phyloP scores from a whole-genome alignment of 2,888 invertebrate species.

The Eudasyphora cyanicolor region DNA sequence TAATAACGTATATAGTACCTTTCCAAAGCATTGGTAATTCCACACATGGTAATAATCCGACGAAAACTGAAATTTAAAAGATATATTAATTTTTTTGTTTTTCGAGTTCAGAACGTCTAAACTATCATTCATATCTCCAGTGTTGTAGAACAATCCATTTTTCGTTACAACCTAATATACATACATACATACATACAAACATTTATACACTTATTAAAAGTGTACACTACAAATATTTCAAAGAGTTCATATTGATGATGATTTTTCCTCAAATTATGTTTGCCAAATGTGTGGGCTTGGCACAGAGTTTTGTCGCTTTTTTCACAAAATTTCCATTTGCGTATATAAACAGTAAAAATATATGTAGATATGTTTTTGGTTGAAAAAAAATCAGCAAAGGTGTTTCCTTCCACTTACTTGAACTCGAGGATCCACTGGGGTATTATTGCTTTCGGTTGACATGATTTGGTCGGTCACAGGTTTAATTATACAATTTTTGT shows the following conservation, averaged over 20 bases:
- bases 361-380: not conserved
- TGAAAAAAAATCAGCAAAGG: slow-evolving; percentile 5
- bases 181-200: too few species aligned
- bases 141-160: too few species aligned
- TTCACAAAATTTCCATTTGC: not conserved
- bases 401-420: slow-evolving; percentile 82
- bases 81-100: too few species aligned
- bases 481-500: slow-evolving; percentile 21
- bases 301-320: not conserved
- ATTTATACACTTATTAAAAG: too few species aligned
- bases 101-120: too few species aligned
- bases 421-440: slow-evolving; percentile 88
- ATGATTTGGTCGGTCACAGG: slow-evolving; percentile 70
- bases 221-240: slow-evolving; percentile 13
- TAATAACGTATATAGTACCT: too few species aligned
- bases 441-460: slow-evolving; percentile 82
- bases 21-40: too few species aligned
- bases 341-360: slow-evolving; percentile 16
- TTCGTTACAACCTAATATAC: too few species aligned
- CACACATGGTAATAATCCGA: too few species aligned
- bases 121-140: too few species aligned
- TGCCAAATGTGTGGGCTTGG: slow-evolving; percentile 10
- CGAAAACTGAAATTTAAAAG: too few species aligned
- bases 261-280: not conserved
- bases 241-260: not conserved